Base-by-base conservation (phyloP, 2,888 invertebrate species). In the Callyntrura sp. region DNA sequence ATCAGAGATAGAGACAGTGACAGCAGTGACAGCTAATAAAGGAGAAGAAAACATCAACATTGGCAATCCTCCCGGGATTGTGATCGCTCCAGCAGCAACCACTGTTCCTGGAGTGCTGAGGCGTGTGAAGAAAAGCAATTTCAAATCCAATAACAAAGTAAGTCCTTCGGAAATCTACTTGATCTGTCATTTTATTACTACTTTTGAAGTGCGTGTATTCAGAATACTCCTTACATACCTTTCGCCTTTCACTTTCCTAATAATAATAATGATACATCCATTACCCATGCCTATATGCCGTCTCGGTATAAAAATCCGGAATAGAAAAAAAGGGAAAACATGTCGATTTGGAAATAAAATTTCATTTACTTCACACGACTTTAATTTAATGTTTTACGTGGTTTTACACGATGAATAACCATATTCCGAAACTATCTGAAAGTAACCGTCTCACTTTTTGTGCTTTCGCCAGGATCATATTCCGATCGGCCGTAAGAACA, bases 121-220 rank as follows among this genome's bases (percentile, higher is more conserved):
- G 94, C 96, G 97, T 92, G 96, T 96, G 93, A 97, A 96, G 94
- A 97, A 97, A 94, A 97, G 97, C 70, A 97, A 97, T 94, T 95
- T 97, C 93, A 97, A 98, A 94, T 95, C 94, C 35, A 94, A 94
- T 91, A 94, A 94, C 88, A 94, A 94, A 60, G 93, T 93, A 88
- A 92, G 90, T 87, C 79, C 68, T 65, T 82, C 73, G 28, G 45
- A 70, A 70, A 70, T 45, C 70, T 70, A 43, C 70, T 48, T 55
- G 55, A 57, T 78, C 78, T 78, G 57, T 78, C 78, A 78, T 55
- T 12, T 48, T 73, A 73, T 73, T 73, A 28, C 65, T 73, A 17
- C 35, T 68, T 70, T 70, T 70, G 43, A 70, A 20, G 70, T 68
- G 20, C 35, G 28, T 28, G 4, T 70, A 3, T 60, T 8, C 2